These are phyloP conservation scores for Tiliacea aurago DNA, from an alignment of 2,888 invertebrate genomes.

Conservation along the genomic window DNA sequence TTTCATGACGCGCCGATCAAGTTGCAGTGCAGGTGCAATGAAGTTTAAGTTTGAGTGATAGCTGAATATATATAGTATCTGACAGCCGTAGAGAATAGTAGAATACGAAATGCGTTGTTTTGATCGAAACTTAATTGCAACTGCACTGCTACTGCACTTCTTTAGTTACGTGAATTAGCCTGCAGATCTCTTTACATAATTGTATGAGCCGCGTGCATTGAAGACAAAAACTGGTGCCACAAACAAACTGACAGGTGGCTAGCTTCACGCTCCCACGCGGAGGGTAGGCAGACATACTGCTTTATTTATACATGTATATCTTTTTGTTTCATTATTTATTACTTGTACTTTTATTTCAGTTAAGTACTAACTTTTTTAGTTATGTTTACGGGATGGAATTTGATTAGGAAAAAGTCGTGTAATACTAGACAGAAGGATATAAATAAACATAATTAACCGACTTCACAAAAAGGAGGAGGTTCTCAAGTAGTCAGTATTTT, in stretches of 20 bases:
- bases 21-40: too few relatives aligned
- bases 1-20: too few relatives aligned
- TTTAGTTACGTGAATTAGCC: too few relatives aligned
- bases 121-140: too few relatives aligned
- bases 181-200: constrained; percentile 51
- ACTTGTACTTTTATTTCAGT: background rate
- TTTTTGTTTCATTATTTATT: constrained; percentile 4
- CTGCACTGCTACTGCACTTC: too few relatives aligned
- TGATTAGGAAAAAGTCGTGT: background rate
- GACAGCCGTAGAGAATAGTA: too few relatives aligned
- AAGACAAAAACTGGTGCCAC: constrained; percentile 50
- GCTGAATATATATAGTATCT: too few relatives aligned
- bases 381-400: background rate
- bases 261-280: constrained; percentile 54
- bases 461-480: too few relatives aligned
- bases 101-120: too few relatives aligned
- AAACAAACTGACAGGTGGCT: constrained; percentile 51
- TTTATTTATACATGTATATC: constrained; percentile 7
- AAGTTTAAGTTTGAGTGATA: too few relatives aligned
- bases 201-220: constrained; percentile 30
- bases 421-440: background rate
- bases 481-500: too few relatives aligned
- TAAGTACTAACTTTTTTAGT: background rate
- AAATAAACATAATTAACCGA: too few relatives aligned
- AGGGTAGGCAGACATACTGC: constrained; percentile 25